Percentiles rank a stretch among this genome's conserved stretches.
Conservation (phyloP, 2,888 invertebrate species). For the Ochropleura leucogaster region DNA sequence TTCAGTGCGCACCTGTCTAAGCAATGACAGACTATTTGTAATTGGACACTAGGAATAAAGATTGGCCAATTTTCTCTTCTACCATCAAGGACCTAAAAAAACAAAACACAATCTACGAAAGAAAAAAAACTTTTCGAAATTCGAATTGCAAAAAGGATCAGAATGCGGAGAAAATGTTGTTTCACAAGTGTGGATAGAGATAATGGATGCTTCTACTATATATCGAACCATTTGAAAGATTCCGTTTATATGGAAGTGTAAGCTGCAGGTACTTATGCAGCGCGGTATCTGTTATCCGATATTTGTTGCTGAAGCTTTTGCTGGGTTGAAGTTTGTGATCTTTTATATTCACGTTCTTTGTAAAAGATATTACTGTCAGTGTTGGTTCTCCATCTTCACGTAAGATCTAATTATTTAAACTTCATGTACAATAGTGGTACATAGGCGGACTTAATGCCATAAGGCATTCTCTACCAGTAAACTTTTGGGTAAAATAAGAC, state of each 20-base stretch:
- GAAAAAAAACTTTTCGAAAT: not conserved
- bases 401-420: no score
- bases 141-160: not conserved
- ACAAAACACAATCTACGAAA: not conserved
- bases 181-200: not conserved
- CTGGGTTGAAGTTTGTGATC: not conserved
- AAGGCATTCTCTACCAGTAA: no score
- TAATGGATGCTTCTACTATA: not conserved
- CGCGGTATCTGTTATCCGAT: constrained; percentile 10
- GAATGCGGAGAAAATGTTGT: not conserved
- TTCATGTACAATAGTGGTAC: no score
- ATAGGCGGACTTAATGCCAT: no score
- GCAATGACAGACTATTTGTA: not conserved
- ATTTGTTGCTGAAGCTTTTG: constrained; percentile 24
- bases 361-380: not conserved
- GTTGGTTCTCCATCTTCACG: no score
- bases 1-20: constrained; percentile 23
- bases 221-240: constrained; percentile 30
- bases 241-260: constrained; percentile 26
- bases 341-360: not conserved
- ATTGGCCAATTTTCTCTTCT: not conserved
- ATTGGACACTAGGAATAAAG: constrained; percentile 26
- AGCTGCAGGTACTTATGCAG: constrained; percentile 29
- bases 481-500: no score
- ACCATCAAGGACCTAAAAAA: not conserved